Evolutionary conservation across 30 jellyfish, hydroid and myxozoan genomes (phyloP).

Genomic region (Pelagia noctiluca): DNA sequence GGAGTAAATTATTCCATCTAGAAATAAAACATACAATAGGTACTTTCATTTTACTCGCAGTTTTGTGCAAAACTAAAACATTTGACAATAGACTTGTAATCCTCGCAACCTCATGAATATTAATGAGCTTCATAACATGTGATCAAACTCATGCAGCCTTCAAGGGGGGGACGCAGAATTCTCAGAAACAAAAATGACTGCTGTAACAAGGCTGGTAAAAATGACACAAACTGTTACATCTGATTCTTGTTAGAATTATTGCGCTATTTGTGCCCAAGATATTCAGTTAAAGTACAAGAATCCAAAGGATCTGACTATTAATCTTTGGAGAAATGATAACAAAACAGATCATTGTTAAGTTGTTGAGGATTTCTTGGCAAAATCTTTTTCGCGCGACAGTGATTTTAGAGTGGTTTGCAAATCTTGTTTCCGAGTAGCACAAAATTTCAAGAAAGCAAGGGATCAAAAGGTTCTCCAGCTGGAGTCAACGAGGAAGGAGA

Average conservation of each 20-base stretch:
- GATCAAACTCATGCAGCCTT: no score
- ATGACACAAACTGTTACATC: slow-evolving; percentile 4
- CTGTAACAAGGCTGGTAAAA: slow-evolving; percentile 1
- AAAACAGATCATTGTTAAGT: no score
- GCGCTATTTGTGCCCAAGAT: slow-evolving; percentile 5
- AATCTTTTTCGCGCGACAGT: neutral
- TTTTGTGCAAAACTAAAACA: no score
- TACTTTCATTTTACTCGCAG: no score
- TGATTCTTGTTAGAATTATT: neutral
- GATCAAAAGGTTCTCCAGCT: slow-evolving; percentile 2
- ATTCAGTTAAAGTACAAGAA: slow-evolving; percentile 11
- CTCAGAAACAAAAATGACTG: slow-evolving; percentile 12
- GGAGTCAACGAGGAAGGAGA: no score
- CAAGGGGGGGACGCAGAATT: no score
- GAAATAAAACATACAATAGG: no score
- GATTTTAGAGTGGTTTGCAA: slow-evolving; percentile 17
- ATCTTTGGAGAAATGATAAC: slow-evolving; percentile 3
- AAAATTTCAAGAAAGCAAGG: neutral
- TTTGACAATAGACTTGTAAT: no score
- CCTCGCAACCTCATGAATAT: no score
- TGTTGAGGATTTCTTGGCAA: no score
- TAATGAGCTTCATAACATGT: no score
- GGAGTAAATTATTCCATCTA: no score
- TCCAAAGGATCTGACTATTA: slow-evolving; percentile 7
- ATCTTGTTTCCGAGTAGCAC: slow-evolving; percentile 18